A percentile compares a stretch with the other conserved stretches of the same genome.
Evolutionary conservation across 2,797 vertebrate genomes (phyloP).

Genomic region (Amblyraja radiata): DNA sequence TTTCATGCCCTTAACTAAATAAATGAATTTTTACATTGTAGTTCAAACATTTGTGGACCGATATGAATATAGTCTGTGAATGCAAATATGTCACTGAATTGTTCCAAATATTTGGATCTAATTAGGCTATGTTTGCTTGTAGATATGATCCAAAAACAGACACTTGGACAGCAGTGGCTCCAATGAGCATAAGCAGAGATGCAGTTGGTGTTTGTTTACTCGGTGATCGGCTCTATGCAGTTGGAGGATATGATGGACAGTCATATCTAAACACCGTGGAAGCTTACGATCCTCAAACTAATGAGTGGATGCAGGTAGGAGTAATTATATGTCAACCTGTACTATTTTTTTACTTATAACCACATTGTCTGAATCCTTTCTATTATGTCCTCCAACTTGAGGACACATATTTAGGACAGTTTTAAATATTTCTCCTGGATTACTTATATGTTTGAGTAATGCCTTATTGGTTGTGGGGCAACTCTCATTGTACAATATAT

Average conservation of each 20-base stretch:
- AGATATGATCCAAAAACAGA: slow-evolving; percentile 97
- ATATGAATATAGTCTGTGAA: neutral
- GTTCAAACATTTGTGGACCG: neutral
- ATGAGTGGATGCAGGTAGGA: slow-evolving; percentile 92
- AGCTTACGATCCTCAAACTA: slow-evolving; percentile 92
- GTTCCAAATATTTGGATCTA: neutral
- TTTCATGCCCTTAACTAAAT: neutral
- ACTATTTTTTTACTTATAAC: neutral
- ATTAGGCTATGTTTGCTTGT: slow-evolving; percentile 41
- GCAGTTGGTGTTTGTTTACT: slow-evolving; percentile 94
- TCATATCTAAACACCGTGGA: slow-evolving; percentile 90
- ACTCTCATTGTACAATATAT: neutral
- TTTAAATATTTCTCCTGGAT: neutral
- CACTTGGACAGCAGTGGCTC: slow-evolving; percentile 88
- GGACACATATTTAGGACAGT: neutral
- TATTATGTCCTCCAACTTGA: neutral
- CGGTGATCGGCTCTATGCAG: slow-evolving; percentile 86
- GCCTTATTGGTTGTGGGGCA: neutral
- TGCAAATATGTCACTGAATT: neutral
- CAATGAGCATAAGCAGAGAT: slow-evolving; percentile 94
- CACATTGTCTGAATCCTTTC: neutral
- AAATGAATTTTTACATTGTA: neutral
- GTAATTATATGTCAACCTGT: neutral
- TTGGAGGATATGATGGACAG: slow-evolving; percentile 93
- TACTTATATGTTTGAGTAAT: neutral